Conservation (phyloP, 2,797 vertebrate species). For the Siniperca undulata region DNA sequence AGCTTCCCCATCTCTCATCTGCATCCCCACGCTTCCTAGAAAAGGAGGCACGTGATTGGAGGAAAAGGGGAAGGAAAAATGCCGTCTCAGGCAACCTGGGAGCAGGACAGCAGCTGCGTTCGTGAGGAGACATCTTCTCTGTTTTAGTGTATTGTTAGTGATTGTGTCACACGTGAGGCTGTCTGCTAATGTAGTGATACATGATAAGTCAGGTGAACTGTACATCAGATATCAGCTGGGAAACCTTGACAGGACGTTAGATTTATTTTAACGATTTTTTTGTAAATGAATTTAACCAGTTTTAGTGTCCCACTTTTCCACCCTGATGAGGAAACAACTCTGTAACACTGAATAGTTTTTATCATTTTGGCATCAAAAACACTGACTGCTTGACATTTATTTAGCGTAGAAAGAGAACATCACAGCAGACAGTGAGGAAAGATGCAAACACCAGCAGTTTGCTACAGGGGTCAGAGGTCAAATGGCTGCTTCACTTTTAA, state of each 20-base stretch:
- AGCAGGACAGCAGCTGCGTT: constrained; percentile 46
- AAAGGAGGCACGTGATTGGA: constrained; percentile 74
- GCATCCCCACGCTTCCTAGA: constrained; percentile 77
- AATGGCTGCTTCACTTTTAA: constrained; percentile 19
- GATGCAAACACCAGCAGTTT: constrained; percentile 27
- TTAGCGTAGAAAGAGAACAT: not conserved
- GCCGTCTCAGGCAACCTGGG: constrained; percentile 64
- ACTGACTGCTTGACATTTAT: not conserved
- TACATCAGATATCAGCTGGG: too few relatives aligned
- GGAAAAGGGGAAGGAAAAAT: constrained; percentile 52
- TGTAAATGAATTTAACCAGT: not conserved
- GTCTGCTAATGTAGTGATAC: not conserved
- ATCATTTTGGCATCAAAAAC: not conserved
- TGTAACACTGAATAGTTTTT: too few relatives aligned
- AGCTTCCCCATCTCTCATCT: constrained; percentile 75
- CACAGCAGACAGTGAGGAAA: not conserved
- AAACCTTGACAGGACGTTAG: not conserved
- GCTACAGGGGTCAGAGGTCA: constrained; percentile 50
- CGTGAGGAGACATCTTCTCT: constrained; percentile 17
- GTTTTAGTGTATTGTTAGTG: not conserved
- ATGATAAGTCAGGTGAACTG: not conserved
- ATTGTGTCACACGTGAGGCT: constrained; percentile 17
- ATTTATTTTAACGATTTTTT: not conserved
- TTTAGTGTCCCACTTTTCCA: constrained; percentile 16
- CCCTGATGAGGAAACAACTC: not conserved